Evolutionary conservation across 2,888 invertebrate species (phyloP).

Genomic region (Perizoma flavofasciatum): DNA sequence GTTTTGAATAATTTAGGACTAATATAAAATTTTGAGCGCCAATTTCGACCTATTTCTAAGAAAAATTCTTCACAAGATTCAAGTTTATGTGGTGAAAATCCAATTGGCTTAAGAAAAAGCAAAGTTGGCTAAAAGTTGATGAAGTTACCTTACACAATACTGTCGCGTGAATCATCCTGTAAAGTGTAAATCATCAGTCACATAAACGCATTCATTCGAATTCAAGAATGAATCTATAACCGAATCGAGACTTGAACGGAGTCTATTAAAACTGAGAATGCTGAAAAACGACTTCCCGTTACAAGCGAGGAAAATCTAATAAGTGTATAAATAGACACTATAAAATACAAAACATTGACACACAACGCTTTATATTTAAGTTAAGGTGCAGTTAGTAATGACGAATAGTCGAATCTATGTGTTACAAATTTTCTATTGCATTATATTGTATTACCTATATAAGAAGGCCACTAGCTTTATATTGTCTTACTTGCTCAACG

Average conservation of each 20-base stretch:
- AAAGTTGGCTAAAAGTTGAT: no score
- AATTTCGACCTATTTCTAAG: no score
- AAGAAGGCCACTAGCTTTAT: no score
- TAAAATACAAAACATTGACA: constrained; percentile 64
- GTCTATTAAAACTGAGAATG: constrained; percentile 38
- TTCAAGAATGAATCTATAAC: constrained; percentile 33
- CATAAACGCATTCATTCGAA: constrained; percentile 18
- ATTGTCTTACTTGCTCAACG: no score
- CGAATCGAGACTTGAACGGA: constrained; percentile 23
- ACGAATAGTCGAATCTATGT: not conserved
- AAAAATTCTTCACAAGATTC: no score
- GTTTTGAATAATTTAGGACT: no score
- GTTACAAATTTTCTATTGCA: not conserved
- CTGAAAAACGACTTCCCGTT: constrained; percentile 69
- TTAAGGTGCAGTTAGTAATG: constrained; percentile 17
- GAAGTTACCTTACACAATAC: no score
- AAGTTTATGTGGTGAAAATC: no score
- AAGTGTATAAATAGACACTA: constrained; percentile 63
- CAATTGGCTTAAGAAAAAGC: no score
- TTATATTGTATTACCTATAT: no score
- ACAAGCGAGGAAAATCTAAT: constrained; percentile 45
- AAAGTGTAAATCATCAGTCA: constrained; percentile 10
- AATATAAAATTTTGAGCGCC: no score
- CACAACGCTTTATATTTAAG: constrained; percentile 24
- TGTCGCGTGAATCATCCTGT: not conserved